These are phyloP conservation scores for Caenorhabditis sinica DNA, from an alignment of 2,888 invertebrate species.

Conservation along the genomic window DNA sequence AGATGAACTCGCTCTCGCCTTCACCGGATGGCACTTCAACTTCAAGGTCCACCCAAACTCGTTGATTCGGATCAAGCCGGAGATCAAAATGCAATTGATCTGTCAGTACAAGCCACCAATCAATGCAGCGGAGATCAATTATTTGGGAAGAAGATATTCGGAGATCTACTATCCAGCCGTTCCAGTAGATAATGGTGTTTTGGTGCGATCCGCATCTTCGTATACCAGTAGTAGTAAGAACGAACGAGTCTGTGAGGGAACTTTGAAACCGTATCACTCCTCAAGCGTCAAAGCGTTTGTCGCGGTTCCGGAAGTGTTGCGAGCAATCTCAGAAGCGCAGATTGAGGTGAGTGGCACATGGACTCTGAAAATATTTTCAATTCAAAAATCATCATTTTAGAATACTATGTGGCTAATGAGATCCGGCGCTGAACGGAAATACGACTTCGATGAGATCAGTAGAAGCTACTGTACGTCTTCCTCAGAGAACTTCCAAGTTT, in stretches of 20 bases:
- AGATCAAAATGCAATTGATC: not conserved
- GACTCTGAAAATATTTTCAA: too few species aligned
- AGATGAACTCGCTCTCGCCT: constrained; percentile 1
- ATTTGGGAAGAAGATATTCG: too few species aligned
- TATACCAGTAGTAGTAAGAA: not conserved
- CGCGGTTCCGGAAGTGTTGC: not conserved
- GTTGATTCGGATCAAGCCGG: not conserved
- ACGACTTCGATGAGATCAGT: too few species aligned
- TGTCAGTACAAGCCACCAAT: constrained; percentile 21
- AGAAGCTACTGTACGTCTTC: too few species aligned
- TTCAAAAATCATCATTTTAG: too few species aligned
- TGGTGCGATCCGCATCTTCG: constrained; percentile 20
- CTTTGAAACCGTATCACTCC: not conserved
- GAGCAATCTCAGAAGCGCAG: not conserved
- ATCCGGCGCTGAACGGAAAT: too few species aligned
- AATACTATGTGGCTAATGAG: too few species aligned
- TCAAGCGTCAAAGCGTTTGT: not conserved
- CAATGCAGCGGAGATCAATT: too few species aligned
- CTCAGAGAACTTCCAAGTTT: not conserved
- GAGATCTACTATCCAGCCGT: constrained; percentile 25
- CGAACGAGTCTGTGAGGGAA: not conserved
- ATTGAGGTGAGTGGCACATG: not conserved
- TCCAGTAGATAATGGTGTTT: not conserved
- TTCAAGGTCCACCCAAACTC: not conserved
- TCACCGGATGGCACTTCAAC: constrained; percentile 3